Evolutionary conservation across 2,888 invertebrate species (phyloP).

Genomic region (Xestobium rufovillosum): DNA sequence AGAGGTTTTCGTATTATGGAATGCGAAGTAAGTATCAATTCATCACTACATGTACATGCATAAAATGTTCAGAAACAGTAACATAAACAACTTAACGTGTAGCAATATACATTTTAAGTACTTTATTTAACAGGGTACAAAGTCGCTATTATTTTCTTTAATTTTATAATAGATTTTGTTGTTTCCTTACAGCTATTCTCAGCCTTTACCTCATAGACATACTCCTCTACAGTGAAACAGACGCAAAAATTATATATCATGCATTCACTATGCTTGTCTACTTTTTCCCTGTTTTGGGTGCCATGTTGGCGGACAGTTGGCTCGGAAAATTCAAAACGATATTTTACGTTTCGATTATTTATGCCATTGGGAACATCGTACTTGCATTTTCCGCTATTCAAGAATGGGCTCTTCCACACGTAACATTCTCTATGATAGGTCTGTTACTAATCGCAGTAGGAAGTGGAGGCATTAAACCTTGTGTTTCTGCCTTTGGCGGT

Average conservation of each 20-base stretch:
- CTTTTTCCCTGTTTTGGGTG: slow-evolving; percentile 83
- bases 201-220: slow-evolving; percentile 79
- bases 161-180: too few species aligned
- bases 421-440: slow-evolving; percentile 48
- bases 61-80: too few species aligned
- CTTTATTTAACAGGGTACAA: too few species aligned
- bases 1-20: too few species aligned
- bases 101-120: too few species aligned
- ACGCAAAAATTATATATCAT: slow-evolving; percentile 83
- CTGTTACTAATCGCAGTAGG: slow-evolving; percentile 75
- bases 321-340: slow-evolving; percentile 89
- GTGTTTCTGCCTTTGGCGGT: slow-evolving; percentile 91
- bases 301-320: slow-evolving; percentile 88
- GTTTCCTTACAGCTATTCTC: slow-evolving; percentile 94
- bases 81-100: too few species aligned
- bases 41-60: too few species aligned
- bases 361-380: slow-evolving; percentile 73
- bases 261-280: slow-evolving; percentile 83
- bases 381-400: slow-evolving; percentile 65
- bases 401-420: slow-evolving; percentile 50
- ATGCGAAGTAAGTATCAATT: too few species aligned
- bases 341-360: slow-evolving; percentile 79
- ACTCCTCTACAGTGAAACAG: slow-evolving; percentile 62
- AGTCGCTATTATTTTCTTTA: too few species aligned
- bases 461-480: slow-evolving; percentile 94